A percentile compares a stretch with the other conserved stretches of the same genome.
These are phyloP conservation scores for Pogonomyrmex barbatus DNA, from an alignment of 1,140 invertebrate genomes.

Conservation along the genomic window DNA sequence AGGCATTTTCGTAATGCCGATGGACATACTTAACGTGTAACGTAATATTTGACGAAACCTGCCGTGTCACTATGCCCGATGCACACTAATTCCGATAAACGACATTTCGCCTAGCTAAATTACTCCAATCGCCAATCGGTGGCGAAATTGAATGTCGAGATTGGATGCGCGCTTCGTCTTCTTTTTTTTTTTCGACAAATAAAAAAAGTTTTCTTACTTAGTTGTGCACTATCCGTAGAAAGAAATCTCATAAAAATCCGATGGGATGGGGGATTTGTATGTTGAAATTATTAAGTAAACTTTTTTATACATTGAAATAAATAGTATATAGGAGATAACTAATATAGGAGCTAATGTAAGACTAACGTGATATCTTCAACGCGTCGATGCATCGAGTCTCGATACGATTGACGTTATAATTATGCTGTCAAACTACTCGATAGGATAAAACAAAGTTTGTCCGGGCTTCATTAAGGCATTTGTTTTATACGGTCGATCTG, in stretches of 20 bases:
- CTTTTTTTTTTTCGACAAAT: not conserved
- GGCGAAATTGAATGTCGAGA: not conserved
- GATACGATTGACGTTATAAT: not conserved
- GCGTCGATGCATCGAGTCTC: not conserved
- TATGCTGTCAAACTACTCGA: slow-evolving; percentile 22
- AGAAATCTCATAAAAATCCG: not conserved
- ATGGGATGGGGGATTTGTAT: too few relatives aligned
- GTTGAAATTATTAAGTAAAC: not conserved
- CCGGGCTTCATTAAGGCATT: slow-evolving; percentile 27
- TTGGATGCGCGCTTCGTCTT: not conserved
- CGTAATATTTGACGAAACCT: slow-evolving; percentile 59
- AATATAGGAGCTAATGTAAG: not conserved
- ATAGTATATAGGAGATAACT: not conserved
- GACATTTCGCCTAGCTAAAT: not conserved
- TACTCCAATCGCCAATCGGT: not conserved
- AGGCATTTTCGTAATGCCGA: slow-evolving; percentile 65
- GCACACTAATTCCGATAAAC: slow-evolving; percentile 41
- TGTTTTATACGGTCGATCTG: not conserved
- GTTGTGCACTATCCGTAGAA: too few relatives aligned
- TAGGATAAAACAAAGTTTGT: slow-evolving; percentile 31
- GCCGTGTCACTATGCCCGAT: not conserved
- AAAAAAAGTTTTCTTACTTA: not conserved
- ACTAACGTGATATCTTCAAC: not conserved
- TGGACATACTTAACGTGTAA: slow-evolving; percentile 52
- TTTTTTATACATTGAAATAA: not conserved